These are phyloP conservation scores for Gandaritis pyraliata DNA, from an alignment of 2,888 invertebrate species.

Conservation along the genomic window DNA sequence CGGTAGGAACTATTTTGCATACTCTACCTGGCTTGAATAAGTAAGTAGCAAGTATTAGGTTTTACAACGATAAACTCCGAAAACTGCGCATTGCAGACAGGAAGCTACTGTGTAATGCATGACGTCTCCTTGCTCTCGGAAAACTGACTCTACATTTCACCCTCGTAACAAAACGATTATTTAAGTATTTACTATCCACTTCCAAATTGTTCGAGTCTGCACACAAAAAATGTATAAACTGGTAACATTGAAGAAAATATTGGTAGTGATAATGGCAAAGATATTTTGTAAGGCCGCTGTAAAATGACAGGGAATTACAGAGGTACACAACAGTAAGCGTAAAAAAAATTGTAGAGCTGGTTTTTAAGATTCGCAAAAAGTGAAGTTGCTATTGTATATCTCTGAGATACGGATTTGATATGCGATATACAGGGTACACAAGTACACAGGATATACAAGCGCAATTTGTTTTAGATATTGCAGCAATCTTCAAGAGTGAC, in stretches of 20 bases:
- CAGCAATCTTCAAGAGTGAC: conserved; percentile 66
- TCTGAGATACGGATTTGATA: no score
- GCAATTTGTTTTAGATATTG: conserved; percentile 54
- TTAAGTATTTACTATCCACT: conserved; percentile 1
- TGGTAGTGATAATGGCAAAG: no score
- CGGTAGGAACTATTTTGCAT: conserved; percentile 14
- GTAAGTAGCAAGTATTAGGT: conserved; percentile 15
- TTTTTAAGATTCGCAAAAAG: no score
- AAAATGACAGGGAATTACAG: no score
- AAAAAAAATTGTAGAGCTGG: no score
- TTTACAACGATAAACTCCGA: conserved; percentile 16
- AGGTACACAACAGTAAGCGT: no score
- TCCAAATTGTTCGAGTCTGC: neutral
- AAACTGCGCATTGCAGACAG: conserved; percentile 32
- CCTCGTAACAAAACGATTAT: conserved; percentile 13
- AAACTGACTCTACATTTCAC: conserved; percentile 7
- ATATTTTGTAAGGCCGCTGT: no score
- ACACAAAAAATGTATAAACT: no score
- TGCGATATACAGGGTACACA: no score
- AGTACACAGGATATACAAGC: no score
- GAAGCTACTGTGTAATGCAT: conserved; percentile 33
- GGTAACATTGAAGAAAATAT: no score
- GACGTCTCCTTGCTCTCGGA: conserved; percentile 12
- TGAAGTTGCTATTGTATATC: no score
- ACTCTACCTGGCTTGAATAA: conserved; percentile 18